These are phyloP conservation scores for Ammodytes dubius DNA, from an alignment of 2,113 vertebrate genomes.

Conservation along the genomic window DNA sequence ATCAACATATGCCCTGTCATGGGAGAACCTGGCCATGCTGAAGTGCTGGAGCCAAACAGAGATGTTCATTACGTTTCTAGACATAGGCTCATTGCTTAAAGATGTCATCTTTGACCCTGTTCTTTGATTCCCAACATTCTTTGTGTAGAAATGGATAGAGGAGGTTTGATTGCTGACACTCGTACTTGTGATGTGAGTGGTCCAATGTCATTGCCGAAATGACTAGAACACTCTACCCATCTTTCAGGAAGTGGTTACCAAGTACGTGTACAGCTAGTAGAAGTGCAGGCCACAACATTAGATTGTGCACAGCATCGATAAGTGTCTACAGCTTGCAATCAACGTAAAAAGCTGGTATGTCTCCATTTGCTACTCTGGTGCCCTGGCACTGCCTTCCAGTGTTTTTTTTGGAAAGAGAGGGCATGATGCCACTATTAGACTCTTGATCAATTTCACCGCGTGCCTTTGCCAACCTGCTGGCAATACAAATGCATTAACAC, in stretches of 20 bases:
- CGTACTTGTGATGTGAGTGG: background rate
- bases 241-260: background rate
- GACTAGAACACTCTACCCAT: background rate
- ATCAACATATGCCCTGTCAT: background rate
- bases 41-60: background rate
- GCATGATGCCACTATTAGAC: conserved; percentile 16
- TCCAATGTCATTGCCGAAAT: background rate
- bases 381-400: conserved; percentile 2
- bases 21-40: background rate
- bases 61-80: background rate
- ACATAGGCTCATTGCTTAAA: background rate
- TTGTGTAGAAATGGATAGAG: background rate
- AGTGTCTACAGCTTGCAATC: background rate
- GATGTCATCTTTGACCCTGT: background rate
- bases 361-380: conserved; percentile 6
- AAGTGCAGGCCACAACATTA: background rate
- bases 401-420: conserved; percentile 13
- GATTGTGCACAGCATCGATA: background rate
- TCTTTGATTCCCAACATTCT: background rate
- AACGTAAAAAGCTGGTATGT: conserved; percentile 17
- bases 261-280: background rate
- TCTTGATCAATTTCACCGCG: conserved; percentile 31
- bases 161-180: background rate
- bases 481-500: conserved; percentile 33
- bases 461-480: conserved; percentile 20